A percentile compares a stretch with the other conserved stretches of the same genome.
Conservation (phyloP, 2,888 invertebrate species). For the Perdita meconis region DNA sequence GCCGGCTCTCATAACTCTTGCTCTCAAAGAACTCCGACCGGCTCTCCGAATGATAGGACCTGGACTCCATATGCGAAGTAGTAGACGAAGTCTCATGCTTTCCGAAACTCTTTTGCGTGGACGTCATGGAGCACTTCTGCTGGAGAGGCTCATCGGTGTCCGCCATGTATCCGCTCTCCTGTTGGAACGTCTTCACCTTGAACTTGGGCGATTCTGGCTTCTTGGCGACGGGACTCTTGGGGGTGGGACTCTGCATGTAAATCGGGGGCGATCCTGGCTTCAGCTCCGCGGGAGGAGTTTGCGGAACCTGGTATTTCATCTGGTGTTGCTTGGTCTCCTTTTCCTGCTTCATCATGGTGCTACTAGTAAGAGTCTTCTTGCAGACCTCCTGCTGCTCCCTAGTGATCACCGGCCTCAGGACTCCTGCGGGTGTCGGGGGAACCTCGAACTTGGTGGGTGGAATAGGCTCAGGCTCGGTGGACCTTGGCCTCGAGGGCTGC, state of each 20-base stretch:
- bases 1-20: constrained; percentile 75
- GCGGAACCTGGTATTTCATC: constrained; percentile 55
- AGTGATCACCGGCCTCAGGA: constrained; percentile 72
- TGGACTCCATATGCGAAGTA: constrained; percentile 74
- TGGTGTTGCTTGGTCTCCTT: constrained; percentile 73
- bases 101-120: constrained; percentile 71
- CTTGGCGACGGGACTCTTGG: constrained; percentile 73
- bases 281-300: constrained; percentile 70
- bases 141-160: constrained; percentile 88
- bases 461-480: constrained; percentile 86
- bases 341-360: constrained; percentile 74
- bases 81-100: constrained; percentile 77
- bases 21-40: constrained; percentile 79
- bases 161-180: constrained; percentile 89
- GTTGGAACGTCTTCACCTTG: constrained; percentile 84
- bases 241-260: constrained; percentile 80
- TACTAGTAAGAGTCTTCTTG: constrained; percentile 68
- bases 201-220: constrained; percentile 86
- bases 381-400: constrained; percentile 68
- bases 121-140: constrained; percentile 63
- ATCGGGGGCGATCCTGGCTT: constrained; percentile 82
- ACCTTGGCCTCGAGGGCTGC: constrained; percentile 84
- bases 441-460: constrained; percentile 86
- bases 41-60: constrained; percentile 78
- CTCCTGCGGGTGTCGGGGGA: constrained; percentile 80